Evolutionary conservation across 2,797 vertebrate genomes (phyloP), one percentile per base, ranked within the genome.

Genomic region (Capromys pilorides): DNA sequence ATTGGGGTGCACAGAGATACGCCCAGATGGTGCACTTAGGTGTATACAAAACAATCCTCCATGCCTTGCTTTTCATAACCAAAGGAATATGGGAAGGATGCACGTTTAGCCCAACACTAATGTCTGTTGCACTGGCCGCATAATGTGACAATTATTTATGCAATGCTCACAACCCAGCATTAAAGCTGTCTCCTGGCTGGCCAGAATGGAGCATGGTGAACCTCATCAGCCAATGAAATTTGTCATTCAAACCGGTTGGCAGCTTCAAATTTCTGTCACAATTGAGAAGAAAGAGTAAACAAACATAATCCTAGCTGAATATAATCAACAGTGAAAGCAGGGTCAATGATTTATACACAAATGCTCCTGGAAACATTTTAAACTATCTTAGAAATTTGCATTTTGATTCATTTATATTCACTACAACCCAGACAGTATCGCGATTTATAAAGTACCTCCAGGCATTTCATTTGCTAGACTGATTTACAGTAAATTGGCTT

Each of bases 381-480:
- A 94, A 92, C 80, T 83, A 88, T 89, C 80, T 79, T 88, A 86
- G 51, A 39, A 94, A 92, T 82, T 77, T 73, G 64, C 94, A 89
- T 75, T 59, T 95, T 57, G 13, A 86, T 92, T 96, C 88, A 97
- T 88, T 83, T 97, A 97, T 81, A 97, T 95, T 82, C 91, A 73
- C 66, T 51, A 51, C 77, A 92, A 97, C 73, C 93, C 96, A 97
- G 95, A 39, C 57, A 84, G 78, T 78, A 19, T 51, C 94, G 36
- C 86, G 95, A 95, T 93, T 97, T 97, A 92, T 84, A 96, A 94
- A 79, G 19, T 41, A 86, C 75, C 88, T 84, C 36, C 39, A 24
- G 94, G 69, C 94, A 96, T 81, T 95, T 97, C 91, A 85, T 96
- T 92, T 96, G 89, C 97, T 96, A 96, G 62, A 96, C 90, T 95